Evolutionary conservation across 2,888 invertebrate genomes (phyloP).

Genomic region (Drosophila testacea): DNA sequence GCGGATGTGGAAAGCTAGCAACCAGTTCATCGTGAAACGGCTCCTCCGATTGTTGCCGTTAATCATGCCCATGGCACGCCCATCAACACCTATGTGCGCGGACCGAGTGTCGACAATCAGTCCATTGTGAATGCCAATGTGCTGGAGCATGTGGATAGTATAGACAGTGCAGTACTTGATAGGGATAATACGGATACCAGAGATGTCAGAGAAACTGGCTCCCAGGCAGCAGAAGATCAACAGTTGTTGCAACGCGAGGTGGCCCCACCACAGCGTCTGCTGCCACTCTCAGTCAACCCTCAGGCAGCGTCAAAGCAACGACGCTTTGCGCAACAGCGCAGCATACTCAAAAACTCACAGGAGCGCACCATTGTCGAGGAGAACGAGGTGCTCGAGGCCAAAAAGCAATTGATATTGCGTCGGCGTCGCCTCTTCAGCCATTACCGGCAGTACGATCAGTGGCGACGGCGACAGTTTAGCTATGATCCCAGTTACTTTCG

Average conservation of each 20-base stretch:
- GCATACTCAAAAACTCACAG: conserved; percentile 82
- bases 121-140: conserved; percentile 62
- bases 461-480: conserved; percentile 85
- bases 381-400: conserved; percentile 82
- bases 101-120: conserved; percentile 75
- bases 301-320: conserved; percentile 61
- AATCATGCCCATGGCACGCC: conserved; percentile 71
- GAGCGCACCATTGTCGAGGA: conserved; percentile 81
- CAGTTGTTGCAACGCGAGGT: conserved; percentile 67
- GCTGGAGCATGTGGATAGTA: conserved; percentile 60
- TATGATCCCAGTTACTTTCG: conserved; percentile 84
- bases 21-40: conserved; percentile 79
- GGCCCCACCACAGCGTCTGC: conserved; percentile 50
- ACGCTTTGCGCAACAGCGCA: conserved; percentile 79
- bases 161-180: conserved; percentile 43
- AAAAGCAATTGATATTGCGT: conserved; percentile 83
- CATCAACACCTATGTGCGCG: conserved; percentile 77
- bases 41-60: conserved; percentile 37
- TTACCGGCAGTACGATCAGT: conserved; percentile 84
- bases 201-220: conserved; percentile 22
- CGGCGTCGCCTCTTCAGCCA: conserved; percentile 84
- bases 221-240: conserved; percentile 55
- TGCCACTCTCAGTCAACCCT: conserved; percentile 57
- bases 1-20: conserved; percentile 90
- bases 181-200: conserved; percentile 37